A percentile compares a stretch with the other conserved stretches of the same genome.
Evolutionary conservation across 2,113 vertebrate species (phyloP).

Genomic region (Verasper variegatus): DNA sequence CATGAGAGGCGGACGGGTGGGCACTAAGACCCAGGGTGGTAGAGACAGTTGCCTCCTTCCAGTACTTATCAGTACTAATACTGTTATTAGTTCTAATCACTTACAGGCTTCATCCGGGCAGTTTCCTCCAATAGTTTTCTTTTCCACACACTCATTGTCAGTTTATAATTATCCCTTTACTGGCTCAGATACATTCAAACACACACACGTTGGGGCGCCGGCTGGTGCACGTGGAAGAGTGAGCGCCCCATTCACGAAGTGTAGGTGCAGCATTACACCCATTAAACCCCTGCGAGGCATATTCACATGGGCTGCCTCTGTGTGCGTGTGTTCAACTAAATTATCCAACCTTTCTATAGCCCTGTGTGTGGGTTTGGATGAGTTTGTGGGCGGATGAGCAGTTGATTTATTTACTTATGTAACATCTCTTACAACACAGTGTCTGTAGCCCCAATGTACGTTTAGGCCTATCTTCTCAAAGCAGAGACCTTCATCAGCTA

Average conservation of each 20-base stretch:
- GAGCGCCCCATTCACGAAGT: neutral
- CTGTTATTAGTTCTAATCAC: neutral
- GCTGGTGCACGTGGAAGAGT: too few species aligned
- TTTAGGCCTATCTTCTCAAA: slow-evolving; percentile 29
- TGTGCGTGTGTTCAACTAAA: slow-evolving; percentile 21
- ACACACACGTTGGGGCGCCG: neutral
- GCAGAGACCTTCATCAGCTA: slow-evolving; percentile 30
- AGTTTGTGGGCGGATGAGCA: slow-evolving; percentile 16
- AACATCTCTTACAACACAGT: slow-evolving; percentile 44
- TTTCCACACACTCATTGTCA: too few species aligned
- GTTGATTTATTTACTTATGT: slow-evolving; percentile 64
- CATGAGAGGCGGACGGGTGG: neutral
- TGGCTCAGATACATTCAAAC: neutral
- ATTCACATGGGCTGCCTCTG: neutral
- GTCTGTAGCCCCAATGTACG: slow-evolving; percentile 27
- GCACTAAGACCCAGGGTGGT: neutral
- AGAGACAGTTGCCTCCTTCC: neutral
- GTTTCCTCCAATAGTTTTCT: neutral
- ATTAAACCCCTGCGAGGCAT: slow-evolving; percentile 17
- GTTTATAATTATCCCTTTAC: too few species aligned
- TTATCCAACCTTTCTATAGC: slow-evolving; percentile 36
- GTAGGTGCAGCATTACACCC: neutral
- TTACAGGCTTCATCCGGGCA: neutral
- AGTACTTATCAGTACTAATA: neutral
- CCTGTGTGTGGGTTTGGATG: slow-evolving; percentile 44